Conservation (phyloP, 2,888 invertebrate species). For the Acleris cristana region DNA sequence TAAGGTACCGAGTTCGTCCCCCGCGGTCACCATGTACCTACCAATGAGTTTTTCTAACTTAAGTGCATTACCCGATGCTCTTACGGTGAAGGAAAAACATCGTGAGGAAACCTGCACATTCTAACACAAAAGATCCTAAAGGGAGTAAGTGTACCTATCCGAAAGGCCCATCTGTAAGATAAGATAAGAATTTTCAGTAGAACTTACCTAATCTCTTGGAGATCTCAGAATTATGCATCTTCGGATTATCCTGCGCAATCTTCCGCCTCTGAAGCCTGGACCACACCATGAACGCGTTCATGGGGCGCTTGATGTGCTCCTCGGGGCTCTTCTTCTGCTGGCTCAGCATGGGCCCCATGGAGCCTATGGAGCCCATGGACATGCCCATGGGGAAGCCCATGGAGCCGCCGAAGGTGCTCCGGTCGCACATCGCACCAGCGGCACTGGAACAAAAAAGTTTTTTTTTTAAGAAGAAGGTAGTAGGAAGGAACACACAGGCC, state of each 20-base stretch:
- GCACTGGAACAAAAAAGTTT: conserved; percentile 77
- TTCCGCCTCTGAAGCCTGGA: conserved; percentile 95
- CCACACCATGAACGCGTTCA: conserved; percentile 99
- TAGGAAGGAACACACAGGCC: too few species aligned
- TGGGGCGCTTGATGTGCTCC: conserved; percentile 97
- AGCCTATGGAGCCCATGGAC: conserved; percentile 83
- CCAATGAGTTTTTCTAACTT: too few species aligned
- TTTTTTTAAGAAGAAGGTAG: too few species aligned
- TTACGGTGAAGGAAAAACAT: too few species aligned
- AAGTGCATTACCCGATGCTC: too few species aligned
- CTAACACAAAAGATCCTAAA: too few species aligned
- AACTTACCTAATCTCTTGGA: conserved; percentile 94
- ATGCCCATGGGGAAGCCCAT: conserved; percentile 84
- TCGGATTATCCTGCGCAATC: conserved; percentile 98
- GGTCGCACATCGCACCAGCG: conserved; percentile 90
- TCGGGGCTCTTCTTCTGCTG: conserved; percentile 86
- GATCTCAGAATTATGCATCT: conserved; percentile 99
- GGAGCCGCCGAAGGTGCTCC: conserved; percentile 85
- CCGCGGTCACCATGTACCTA: too few species aligned
- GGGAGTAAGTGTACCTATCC: too few species aligned
- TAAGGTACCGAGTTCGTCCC: too few species aligned
- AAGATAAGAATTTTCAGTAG: too few species aligned
- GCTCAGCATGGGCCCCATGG: conserved; percentile 70
- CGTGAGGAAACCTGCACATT: too few species aligned
- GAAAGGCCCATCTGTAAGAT: too few species aligned